Base-by-base conservation (phyloP, 2,797 vertebrate genomes). In the Cuniculus paca region DNA sequence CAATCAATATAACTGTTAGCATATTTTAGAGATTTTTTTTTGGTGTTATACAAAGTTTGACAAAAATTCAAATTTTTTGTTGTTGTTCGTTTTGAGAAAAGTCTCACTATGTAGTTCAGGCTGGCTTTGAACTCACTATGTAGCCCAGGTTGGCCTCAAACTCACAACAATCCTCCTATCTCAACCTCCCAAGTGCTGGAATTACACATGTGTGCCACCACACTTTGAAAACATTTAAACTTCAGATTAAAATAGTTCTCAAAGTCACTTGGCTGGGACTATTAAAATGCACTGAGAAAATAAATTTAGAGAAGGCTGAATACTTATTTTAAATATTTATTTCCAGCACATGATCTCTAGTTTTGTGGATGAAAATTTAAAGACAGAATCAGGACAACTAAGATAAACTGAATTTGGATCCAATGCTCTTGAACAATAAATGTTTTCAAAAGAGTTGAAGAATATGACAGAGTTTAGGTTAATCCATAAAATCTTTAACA, bases 271-370 rank as follows among this genome's bases (percentile, higher is more conserved):
- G 3, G 1, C 42, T 78, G 10, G 31, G 2, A 75, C 4, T 20
- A 50, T 65, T 91, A 87, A 79, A 83, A 70, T 14, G 2, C 16
- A 79, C 6, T 2, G 31, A 83, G 34, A 77, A 79, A 94, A 86
- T 54, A 6, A 86, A 86, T 50, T 93, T 82, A 42, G 22, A 83
- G 26, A n/a, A 72, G 28, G 9, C 50, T n/a, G 26, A 90, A 45
- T 94, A 75, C 74, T 80, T 79, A 22, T 72, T 91, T 83, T 93
- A 11, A 56, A 90, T 79, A 90, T 94, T 54, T 92, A 70, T 72
- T 75, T 96, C 91, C 19, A 74, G 36, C 9, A 28, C 11, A 91
- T 45, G 17, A 11, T 58, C 58, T 28, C 36, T 28, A 22, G 22
- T n/a, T 63, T 85, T 24, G 6, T 50, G 42, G 39, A 36, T 87